Conservation (phyloP, 2,113 vertebrate genomes). For the Sakesphorus luctuosus region DNA sequence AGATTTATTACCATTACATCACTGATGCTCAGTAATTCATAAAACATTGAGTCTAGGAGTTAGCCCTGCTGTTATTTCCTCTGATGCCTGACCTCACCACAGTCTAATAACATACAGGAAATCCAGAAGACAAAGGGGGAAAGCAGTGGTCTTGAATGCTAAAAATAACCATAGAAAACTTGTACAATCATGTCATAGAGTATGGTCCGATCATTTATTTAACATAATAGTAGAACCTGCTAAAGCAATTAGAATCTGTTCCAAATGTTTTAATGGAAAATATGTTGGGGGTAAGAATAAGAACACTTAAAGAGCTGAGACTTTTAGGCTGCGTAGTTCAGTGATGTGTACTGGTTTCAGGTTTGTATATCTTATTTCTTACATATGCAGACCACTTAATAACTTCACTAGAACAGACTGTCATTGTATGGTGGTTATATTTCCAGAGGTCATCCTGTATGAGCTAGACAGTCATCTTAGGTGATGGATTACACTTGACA, state of each 20-base stretch:
- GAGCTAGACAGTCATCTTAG: slow-evolving; percentile 16
- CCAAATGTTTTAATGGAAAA: slow-evolving; percentile 61
- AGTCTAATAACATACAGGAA: slow-evolving; percentile 79
- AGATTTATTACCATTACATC: slow-evolving; percentile 77
- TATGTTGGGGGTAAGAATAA: slow-evolving; percentile 17
- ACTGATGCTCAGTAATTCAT: slow-evolving; percentile 77
- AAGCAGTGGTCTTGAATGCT: slow-evolving; percentile 75
- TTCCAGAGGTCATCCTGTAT: slow-evolving; percentile 49
- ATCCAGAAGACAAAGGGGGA: slow-evolving; percentile 77
- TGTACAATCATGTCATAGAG: slow-evolving; percentile 72
- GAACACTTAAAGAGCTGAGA: neutral
- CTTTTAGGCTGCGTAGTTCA: slow-evolving; percentile 14
- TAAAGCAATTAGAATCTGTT: slow-evolving; percentile 75
- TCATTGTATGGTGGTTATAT: slow-evolving; percentile 35
- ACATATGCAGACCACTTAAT: slow-evolving; percentile 58
- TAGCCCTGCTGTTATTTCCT: slow-evolving; percentile 77
- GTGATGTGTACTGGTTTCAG: neutral
- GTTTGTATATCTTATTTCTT: slow-evolving; percentile 62
- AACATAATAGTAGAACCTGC: slow-evolving; percentile 69
- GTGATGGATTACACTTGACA: slow-evolving; percentile 66
- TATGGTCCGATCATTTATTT: slow-evolving; percentile 65
- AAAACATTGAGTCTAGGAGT: slow-evolving; percentile 73
- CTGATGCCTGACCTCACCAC: slow-evolving; percentile 76
- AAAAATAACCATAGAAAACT: slow-evolving; percentile 77
- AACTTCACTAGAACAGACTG: slow-evolving; percentile 47